Conservation (phyloP, 2,797 vertebrate genomes). For the Ctenochaetus hawaiiensis region DNA sequence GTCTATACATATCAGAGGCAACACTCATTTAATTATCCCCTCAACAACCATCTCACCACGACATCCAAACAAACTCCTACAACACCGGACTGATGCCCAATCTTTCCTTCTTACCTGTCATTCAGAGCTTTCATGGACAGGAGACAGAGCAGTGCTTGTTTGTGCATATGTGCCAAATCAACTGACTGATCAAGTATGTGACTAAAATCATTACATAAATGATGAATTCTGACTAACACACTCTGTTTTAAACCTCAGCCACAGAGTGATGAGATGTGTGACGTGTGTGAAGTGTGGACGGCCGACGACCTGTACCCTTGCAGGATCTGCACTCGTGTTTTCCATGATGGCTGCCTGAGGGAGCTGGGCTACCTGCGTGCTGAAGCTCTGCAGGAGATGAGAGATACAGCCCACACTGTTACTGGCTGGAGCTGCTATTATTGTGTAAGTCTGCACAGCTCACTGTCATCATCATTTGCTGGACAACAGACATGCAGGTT, state of each 20-base stretch:
- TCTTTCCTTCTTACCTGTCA: neutral
- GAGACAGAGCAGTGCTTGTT: neutral
- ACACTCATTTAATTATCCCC: neutral
- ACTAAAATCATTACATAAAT: neutral
- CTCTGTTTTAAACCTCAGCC: constrained; percentile 80
- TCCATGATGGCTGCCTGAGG: constrained; percentile 95
- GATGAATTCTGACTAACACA: neutral
- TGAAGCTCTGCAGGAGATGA: constrained; percentile 89
- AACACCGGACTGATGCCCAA: neutral
- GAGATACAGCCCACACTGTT: constrained; percentile 90
- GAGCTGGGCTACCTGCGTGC: constrained; percentile 92
- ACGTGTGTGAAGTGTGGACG: constrained; percentile 98
- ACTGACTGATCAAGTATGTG: neutral
- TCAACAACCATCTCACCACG: neutral
- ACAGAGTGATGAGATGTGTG: constrained; percentile 93
- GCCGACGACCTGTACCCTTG: constrained; percentile 96
- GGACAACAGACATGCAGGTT: neutral
- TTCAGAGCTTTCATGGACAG: neutral
- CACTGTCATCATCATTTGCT: neutral
- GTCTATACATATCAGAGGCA: neutral
- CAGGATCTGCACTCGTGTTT: constrained; percentile 92
- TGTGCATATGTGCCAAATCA: neutral
- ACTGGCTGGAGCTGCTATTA: constrained; percentile 98
- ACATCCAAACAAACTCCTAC: neutral
- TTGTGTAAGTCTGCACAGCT: constrained; percentile 88